These are phyloP conservation scores for Pomacea maculata DNA, from an alignment of 1,140 invertebrate genomes.

Conservation along the genomic window DNA sequence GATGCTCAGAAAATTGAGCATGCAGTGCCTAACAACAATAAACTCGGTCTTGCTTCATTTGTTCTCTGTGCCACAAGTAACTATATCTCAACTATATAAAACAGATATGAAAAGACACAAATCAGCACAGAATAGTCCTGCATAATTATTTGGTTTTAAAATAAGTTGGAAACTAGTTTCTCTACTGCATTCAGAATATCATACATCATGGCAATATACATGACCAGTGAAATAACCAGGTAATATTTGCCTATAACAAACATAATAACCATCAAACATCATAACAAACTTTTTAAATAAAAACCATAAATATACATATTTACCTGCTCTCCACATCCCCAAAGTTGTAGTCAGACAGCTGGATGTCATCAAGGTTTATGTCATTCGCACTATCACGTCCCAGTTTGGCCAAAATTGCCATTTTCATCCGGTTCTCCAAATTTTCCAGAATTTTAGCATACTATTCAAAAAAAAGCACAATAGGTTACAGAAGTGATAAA, in stretches of 20 bases:
- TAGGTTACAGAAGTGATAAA: not conserved
- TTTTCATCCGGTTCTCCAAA: slow-evolving; percentile 53
- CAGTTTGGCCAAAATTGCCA: slow-evolving; percentile 50
- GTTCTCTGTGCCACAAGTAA: too few species aligned
- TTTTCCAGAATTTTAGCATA: slow-evolving; percentile 53
- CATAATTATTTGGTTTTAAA: not conserved
- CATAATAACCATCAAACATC: not conserved
- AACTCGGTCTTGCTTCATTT: too few species aligned
- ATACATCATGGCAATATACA: not conserved
- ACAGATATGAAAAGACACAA: not conserved
- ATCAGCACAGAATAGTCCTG: not conserved
- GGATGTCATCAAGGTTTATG: slow-evolving; percentile 1
- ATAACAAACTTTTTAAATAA: not conserved
- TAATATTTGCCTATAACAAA: not conserved
- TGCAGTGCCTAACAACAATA: too few species aligned
- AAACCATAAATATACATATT: not conserved
- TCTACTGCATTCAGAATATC: not conserved
- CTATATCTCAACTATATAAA: too few species aligned
- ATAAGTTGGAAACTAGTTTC: not conserved
- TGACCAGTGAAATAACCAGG: not conserved
- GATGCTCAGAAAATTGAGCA: too few species aligned
- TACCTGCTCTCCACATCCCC: slow-evolving; percentile 37
- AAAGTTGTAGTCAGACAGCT: slow-evolving; percentile 42
- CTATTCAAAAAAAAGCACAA: slow-evolving; percentile 36
- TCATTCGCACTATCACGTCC: slow-evolving; percentile 17